Evolutionary conservation across 2,888 invertebrate genomes (phyloP), one percentile per base, ranked within the genome.

Genomic region (Cryptus viduatorius): DNA sequence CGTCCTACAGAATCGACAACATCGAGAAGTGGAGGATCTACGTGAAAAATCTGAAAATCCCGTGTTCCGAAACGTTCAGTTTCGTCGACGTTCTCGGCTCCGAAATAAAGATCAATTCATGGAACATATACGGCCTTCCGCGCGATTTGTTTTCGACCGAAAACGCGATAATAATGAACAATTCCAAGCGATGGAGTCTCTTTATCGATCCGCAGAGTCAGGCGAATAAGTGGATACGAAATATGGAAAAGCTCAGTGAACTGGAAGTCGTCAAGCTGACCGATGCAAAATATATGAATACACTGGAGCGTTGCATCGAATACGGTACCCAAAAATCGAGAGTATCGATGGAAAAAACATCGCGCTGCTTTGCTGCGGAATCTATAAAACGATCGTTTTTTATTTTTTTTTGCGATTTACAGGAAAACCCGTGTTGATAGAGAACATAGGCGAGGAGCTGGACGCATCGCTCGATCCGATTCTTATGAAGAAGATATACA

Each of bases 141-240:
- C 95, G 96, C 87, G 98, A 98, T 94, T 94, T 95, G 7, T 98
- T 98, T 94, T 98, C 98, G 0, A 96, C 96, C 59, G 97, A 98
- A 90, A 98, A 98, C 94, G 98, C 96, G 72, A 96, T 98, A 71
- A 97, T 98, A 89, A 96, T 97, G 93, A 96, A 97, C 89, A 96
- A 96, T 91, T 96, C 97, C 0, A 95, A 96, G 93, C 94, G 96
- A 81, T 97, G 96, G 97, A 97, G 97, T 5, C 94, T 98, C 85
- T 95, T 98, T 90, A 96, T 98, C 78, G 98, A 98, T 94, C 98
- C 98, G 1, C 97, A 98, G 94, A 96, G 96, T 56, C 98, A 98
- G 94, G 98, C 98, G 0, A 97, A 97, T 93, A 96, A 96, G 92
- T 98, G 98, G 98, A 96, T 98, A 29, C 97, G 97, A 94, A 96